Conservation (phyloP, 2,113 vertebrate genomes). For the Caloenas nicobarica region DNA sequence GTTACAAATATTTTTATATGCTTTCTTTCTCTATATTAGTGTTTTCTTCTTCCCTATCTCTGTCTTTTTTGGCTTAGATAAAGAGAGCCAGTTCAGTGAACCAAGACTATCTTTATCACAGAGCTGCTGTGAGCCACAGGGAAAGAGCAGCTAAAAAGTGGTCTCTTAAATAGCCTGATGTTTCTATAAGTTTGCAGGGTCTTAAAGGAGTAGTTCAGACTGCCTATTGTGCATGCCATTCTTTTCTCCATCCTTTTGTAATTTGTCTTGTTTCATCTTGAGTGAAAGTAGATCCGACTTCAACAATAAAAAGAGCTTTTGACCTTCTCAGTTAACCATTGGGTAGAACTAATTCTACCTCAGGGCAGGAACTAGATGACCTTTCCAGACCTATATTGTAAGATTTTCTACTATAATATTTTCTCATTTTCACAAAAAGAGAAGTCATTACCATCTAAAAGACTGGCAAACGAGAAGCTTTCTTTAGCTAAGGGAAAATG, state of each 20-base stretch:
- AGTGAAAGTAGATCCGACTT: background rate
- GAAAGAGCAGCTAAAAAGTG: background rate
- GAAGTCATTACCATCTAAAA: background rate
- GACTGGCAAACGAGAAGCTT: background rate
- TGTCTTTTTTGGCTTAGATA: background rate
- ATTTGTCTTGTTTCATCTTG: background rate
- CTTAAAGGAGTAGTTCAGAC: background rate
- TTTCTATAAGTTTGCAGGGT: background rate
- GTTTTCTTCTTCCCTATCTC: background rate
- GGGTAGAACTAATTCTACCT: background rate
- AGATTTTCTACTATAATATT: background rate
- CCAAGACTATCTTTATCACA: background rate
- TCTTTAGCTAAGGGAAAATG: background rate
- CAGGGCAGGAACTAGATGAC: background rate
- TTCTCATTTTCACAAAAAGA: background rate
- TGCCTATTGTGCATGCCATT: background rate
- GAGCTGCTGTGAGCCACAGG: background rate
- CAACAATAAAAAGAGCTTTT: conserved; percentile 14
- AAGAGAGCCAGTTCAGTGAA: background rate
- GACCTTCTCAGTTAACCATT: background rate
- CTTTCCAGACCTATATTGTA: conserved; percentile 3
- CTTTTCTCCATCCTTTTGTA: background rate
- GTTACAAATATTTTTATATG: background rate
- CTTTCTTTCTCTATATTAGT: background rate
- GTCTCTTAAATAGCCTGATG: background rate